Conservation (phyloP, 2,113 vertebrate species). For the Dipodomys merriami region DNA sequence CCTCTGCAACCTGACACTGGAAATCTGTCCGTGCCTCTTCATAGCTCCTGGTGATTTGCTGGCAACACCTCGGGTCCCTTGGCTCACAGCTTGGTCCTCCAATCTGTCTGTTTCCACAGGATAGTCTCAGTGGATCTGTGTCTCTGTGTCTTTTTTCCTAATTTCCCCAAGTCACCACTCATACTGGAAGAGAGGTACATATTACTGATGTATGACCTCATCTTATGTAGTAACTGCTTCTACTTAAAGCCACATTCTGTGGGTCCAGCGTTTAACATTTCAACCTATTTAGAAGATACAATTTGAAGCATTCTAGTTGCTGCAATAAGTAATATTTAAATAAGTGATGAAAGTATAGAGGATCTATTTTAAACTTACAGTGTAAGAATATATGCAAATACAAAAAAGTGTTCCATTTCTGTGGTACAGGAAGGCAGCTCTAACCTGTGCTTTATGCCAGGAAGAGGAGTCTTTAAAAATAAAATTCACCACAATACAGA, state of each 20-base stretch:
- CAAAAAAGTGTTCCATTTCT: not conserved
- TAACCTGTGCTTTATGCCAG: too few species aligned
- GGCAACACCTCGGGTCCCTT: not conserved
- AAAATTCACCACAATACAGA: not conserved
- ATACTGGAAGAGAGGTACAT: not conserved
- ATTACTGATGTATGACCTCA: not conserved
- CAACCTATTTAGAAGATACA: not conserved
- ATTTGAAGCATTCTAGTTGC: not conserved
- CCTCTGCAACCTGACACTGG: not conserved
- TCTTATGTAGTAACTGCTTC: not conserved
- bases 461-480: not conserved
- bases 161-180: not conserved
- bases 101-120: not conserved
- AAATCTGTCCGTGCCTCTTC: too few species aligned
- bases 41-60: not conserved
- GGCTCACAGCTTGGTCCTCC: not conserved
- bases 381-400: not conserved
- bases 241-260: not conserved
- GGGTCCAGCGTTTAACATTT: not conserved
- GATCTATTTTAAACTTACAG: slow-evolving; percentile 41
- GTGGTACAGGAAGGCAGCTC: not conserved
- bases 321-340: slow-evolving; percentile 36
- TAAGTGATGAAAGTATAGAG: not conserved
- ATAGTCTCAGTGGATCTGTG: not conserved
- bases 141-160: not conserved